phyloP scores from a whole-genome alignment of 2,888 invertebrate genomes.

The Tridacna crocea region DNA sequence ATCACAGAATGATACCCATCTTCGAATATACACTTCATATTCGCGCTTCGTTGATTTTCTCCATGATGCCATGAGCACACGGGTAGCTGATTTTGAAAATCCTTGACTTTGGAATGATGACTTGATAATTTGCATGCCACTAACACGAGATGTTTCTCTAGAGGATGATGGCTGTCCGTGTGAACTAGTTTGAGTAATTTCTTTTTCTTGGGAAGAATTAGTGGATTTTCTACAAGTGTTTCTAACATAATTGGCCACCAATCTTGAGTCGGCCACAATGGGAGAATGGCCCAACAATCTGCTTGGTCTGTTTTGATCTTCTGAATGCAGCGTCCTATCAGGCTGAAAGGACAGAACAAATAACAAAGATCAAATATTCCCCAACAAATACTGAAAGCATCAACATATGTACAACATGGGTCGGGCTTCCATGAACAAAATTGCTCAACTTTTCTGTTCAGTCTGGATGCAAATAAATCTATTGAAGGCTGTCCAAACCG shows the following conservation, averaged over 20 bases:
- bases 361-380: constrained; percentile 26
- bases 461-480: constrained; percentile 46
- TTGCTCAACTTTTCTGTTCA: constrained; percentile 28
- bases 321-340: constrained; percentile 42
- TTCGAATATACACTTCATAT: constrained; percentile 48
- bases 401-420: constrained; percentile 22
- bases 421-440: no score
- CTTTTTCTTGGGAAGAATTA: constrained; percentile 17
- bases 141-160: constrained; percentile 36
- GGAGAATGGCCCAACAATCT: constrained; percentile 20
- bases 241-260: constrained; percentile 32
- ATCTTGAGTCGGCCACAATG: constrained; percentile 47
- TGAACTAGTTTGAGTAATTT: constrained; percentile 15
- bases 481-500: constrained; percentile 18
- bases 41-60: constrained; percentile 49
- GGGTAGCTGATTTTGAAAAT: constrained; percentile 37
- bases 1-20: constrained; percentile 57
- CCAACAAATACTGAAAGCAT: constrained; percentile 39
- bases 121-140: constrained; percentile 43
- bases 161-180: constrained; percentile 31
- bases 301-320: constrained; percentile 30
- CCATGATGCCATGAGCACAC: constrained; percentile 57
- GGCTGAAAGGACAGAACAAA: constrained; percentile 60
- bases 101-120: constrained; percentile 30
- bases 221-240: constrained; percentile 32